Evolutionary conservation across 2,888 invertebrate species (phyloP), one percentile per base, ranked within the genome.

Genomic region (Stenodera caucasica): DNA sequence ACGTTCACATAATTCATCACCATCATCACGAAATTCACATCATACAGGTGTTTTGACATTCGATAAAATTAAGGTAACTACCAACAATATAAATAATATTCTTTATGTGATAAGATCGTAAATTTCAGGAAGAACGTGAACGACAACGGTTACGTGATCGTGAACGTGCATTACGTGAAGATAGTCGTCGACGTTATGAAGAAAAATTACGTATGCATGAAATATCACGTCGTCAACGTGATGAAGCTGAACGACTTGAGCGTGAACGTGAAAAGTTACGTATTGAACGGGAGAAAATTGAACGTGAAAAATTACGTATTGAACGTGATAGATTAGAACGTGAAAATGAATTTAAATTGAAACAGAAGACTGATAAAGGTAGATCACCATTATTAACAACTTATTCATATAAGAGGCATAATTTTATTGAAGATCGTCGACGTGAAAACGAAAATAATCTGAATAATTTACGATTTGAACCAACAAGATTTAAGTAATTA

Each of bases 231-330:
- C 85, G 91, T 9, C 92, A 95, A 77, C 86, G 92, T 4, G 90
- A 91, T 76, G 95, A 96, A 81, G 91, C 94, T 35, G 86, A 89
- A 49, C 88, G 92, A 55, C 84, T 95, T 55, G 90, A 90, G 62
- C 84, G 91, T 53, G 94, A 94, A 78, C 84, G 92, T 26, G 91
- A 92, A 73, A 91, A 91, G 74, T 81, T 94, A 64, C 85, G 91
- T 50, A 81, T 91, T 12, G 96, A 96, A 80, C 86, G 94, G 21
- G 94, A 94, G 72, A 88, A 90, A 69, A 88, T 96, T 56, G 96
- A 96, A 76, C 86, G 92, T 2, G 94, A 95, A 76, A 92, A 92
- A 80, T 90, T n/a, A n/a, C n/a, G n/a, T n/a, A n/a, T n/a, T n/a
- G n/a, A n/a, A n/a, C n/a, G n/a, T n/a, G n/a, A n/a, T n/a, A n/a